Base-by-base conservation (phyloP, 2,797 vertebrate genomes). In the Premnoplex brunnescens region DNA sequence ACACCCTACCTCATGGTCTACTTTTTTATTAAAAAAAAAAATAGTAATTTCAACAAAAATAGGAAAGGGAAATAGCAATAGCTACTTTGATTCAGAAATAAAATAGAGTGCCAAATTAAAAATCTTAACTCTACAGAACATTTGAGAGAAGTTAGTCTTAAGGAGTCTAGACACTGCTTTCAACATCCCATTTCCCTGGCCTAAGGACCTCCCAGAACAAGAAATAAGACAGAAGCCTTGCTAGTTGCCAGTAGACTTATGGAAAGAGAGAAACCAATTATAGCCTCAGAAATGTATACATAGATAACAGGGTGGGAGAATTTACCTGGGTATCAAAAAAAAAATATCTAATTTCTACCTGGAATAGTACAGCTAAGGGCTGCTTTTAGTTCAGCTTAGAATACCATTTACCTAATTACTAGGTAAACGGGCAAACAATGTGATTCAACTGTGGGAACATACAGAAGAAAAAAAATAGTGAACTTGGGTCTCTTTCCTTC, bases 301-400 rank as follows among this genome's bases (percentile, higher is more conserved):
- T 2, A 22, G 11, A 1, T 22, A 68, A 12, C 10, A 5, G 1
- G 4, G 27, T 54, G 4, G 15, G 4, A 75, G 2, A 62, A 85
- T 58, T 63, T 69, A 91, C 11, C 12, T 24, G 10, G 1, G 0
- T 46, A 73, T 41, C 56, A 20, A 79, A 73, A 52, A 79, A 52
- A 69, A 64, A 59, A 7, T 37, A 55, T 0, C 11, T 44, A 10
- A 56, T 41, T 58, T 62, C 9, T 63, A 64, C 13, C 16, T 66
- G 39, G 27, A 84, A 68, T 4, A 86, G 16, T 20, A 69, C n/a
- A 89, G 19, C 28, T 58, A 85, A 82, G n/a, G 15, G 10, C 15
- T 89, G 58, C 32, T 79, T 81, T 51, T 3, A 58, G 6, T 68
- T 56, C 76, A 62, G n/a, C n/a, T 52, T 37, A 22, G 5, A n/a